A percentile compares a stretch with the other conserved stretches of the same genome.
Evolutionary conservation across 2,888 invertebrate genomes (phyloP).

Genomic region (Synanthedon myopaeformis): DNA sequence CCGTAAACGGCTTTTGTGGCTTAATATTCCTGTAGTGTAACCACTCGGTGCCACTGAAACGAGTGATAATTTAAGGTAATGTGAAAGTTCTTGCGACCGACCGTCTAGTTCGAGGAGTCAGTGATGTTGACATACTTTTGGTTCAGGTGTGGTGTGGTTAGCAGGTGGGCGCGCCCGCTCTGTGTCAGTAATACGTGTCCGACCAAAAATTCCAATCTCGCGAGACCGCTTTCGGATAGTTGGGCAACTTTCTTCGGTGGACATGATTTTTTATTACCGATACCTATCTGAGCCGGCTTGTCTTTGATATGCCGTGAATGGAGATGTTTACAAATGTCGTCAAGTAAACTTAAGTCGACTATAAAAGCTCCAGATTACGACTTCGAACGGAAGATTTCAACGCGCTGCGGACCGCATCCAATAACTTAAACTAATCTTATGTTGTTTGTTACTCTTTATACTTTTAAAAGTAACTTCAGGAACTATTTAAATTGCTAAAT

Average conservation of each 20-base stretch:
- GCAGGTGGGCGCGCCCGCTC: conserved; percentile 62
- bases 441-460: too few species aligned
- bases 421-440: too few species aligned
- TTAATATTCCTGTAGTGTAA: conserved; percentile 8
- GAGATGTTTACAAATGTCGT: conserved; percentile 8
- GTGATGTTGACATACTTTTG: conserved; percentile 64
- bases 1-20: background rate
- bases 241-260: conserved; percentile 56
- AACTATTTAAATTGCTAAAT: too few species aligned
- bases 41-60: conserved; percentile 29
- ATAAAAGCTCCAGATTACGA: conserved; percentile 10
- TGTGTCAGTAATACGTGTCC: conserved; percentile 47
- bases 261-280: conserved; percentile 14
- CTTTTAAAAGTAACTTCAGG: too few species aligned
- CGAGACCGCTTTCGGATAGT: conserved; percentile 51
- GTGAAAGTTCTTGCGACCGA: conserved; percentile 65
- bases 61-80: conserved; percentile 63
- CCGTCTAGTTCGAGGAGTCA: conserved; percentile 56
- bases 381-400: conserved; percentile 58
- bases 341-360: conserved; percentile 1
- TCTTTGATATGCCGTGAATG: conserved; percentile 10
- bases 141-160: conserved; percentile 53
- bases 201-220: conserved; percentile 62
- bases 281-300: conserved; percentile 12
- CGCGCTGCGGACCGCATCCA: conserved; percentile 26